These are phyloP conservation scores for Coregonus sp. DNA, from an alignment of 2,797 vertebrate species.

Conservation along the genomic window DNA sequence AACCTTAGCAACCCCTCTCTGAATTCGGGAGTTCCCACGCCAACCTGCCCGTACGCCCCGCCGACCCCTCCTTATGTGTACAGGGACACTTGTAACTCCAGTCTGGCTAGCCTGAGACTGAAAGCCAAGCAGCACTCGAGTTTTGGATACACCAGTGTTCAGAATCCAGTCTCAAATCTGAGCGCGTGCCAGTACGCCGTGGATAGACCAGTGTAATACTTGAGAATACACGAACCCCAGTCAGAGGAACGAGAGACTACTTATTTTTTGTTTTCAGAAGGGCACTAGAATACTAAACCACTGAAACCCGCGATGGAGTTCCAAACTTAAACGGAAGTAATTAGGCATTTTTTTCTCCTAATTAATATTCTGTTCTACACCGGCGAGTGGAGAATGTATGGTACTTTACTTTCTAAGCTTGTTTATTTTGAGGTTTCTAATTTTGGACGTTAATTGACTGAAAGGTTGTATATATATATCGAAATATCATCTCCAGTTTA, in stretches of 20 bases:
- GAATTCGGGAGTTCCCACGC: constrained; percentile 93
- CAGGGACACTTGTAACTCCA: constrained; percentile 99
- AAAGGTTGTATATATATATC: constrained; percentile 94
- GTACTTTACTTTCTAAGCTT: constrained; percentile 86
- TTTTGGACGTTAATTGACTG: constrained; percentile 90
- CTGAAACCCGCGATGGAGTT: constrained; percentile 79
- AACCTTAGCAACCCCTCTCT: constrained; percentile 98
- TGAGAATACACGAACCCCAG: constrained; percentile 53
- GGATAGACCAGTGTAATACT: constrained; percentile 93
- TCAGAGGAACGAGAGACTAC: constrained; percentile 77
- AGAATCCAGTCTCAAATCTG: constrained; percentile 95
- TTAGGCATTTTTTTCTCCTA: constrained; percentile 49
- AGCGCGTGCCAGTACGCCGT: constrained; percentile 99
- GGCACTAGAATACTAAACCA: constrained; percentile 86
- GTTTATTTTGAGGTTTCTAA: constrained; percentile 86
- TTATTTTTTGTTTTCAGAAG: constrained; percentile 59
- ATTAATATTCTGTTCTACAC: constrained; percentile 61
- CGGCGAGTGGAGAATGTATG: constrained; percentile 68
- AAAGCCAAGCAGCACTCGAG: constrained; percentile 99
- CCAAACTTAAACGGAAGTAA: constrained; percentile 63
- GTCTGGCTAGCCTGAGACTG: constrained; percentile 99
- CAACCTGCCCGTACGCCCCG: constrained; percentile 95
- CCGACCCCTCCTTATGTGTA: constrained; percentile 98
- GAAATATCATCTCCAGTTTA: constrained; percentile 97
- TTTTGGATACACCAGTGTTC: constrained; percentile 98